Evolutionary conservation across 2,113 vertebrate species (phyloP).

Genomic region (Tachysurus fulvidraco): DNA sequence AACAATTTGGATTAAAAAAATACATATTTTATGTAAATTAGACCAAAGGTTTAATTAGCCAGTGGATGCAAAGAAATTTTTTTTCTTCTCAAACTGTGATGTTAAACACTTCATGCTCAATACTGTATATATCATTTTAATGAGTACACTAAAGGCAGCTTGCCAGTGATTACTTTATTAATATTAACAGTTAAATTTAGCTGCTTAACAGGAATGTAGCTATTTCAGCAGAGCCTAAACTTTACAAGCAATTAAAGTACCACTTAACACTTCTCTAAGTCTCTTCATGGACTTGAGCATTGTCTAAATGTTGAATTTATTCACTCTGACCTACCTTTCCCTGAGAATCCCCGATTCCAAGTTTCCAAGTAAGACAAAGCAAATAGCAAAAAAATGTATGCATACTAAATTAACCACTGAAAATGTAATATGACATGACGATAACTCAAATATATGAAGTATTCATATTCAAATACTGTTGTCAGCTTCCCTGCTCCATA

Average conservation of each 20-base stretch:
- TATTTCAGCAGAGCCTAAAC: neutral
- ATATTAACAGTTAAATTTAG: neutral
- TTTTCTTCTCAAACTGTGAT: neutral
- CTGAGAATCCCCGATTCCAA: neutral
- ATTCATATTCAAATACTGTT: neutral
- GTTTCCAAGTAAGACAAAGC: neutral
- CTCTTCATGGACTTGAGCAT: neutral
- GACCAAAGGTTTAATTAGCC: no score
- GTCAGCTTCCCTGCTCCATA: neutral
- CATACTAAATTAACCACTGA: neutral
- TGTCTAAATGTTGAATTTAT: neutral
- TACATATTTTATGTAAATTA: no score
- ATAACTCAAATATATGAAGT: neutral
- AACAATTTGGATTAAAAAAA: no score
- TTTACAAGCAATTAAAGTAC: neutral
- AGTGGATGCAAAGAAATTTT: no score
- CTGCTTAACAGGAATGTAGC: neutral
- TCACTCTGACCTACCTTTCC: neutral
- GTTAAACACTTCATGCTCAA: neutral
- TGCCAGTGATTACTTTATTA: neutral
- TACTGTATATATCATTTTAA: neutral
- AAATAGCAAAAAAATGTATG: neutral
- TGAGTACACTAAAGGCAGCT: neutral
- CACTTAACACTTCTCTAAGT: neutral
- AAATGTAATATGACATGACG: neutral